Percentiles rank a stretch among this genome's conserved stretches.
Evolutionary conservation across 2,113 vertebrate genomes (phyloP).

Genomic region (Alectura lathami): DNA sequence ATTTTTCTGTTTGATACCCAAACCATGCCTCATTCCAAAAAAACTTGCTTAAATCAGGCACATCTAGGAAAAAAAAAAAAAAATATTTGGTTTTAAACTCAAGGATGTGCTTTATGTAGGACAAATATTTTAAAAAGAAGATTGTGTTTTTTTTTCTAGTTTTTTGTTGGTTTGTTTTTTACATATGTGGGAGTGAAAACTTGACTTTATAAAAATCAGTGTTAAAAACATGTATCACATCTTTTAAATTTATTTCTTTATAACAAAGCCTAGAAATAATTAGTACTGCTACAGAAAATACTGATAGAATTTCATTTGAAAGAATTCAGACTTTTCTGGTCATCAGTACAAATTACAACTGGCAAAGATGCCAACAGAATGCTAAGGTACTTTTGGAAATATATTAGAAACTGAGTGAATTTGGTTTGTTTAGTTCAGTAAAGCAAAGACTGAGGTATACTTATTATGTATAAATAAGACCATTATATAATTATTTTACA

Average conservation of each 20-base stretch:
- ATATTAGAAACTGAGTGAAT: background rate
- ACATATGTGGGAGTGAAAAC: background rate
- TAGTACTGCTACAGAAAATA: background rate
- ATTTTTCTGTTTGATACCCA: background rate
- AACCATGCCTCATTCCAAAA: background rate
- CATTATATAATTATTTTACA: background rate
- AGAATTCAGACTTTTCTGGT: background rate
- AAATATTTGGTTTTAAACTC: background rate
- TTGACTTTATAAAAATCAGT: background rate
- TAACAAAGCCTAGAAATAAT: background rate
- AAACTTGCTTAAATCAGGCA: background rate
- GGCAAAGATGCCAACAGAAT: background rate
- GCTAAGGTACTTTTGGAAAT: background rate
- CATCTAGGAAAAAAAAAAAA: background rate
- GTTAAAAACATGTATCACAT: background rate
- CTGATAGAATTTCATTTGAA: background rate
- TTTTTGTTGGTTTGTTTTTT: background rate
- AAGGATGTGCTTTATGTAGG: background rate
- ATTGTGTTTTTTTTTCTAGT: no score
- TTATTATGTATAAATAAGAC: background rate
- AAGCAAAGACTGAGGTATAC: background rate
- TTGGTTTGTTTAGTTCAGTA: background rate
- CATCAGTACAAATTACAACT: background rate
- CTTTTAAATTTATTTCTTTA: background rate
- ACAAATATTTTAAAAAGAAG: background rate